Percentiles rank a stretch among this genome's conserved stretches.
Conservation (phyloP, 30 jellyfish, hydroid and myxozoan genomes). For the Clytia hemisphaerica region DNA sequence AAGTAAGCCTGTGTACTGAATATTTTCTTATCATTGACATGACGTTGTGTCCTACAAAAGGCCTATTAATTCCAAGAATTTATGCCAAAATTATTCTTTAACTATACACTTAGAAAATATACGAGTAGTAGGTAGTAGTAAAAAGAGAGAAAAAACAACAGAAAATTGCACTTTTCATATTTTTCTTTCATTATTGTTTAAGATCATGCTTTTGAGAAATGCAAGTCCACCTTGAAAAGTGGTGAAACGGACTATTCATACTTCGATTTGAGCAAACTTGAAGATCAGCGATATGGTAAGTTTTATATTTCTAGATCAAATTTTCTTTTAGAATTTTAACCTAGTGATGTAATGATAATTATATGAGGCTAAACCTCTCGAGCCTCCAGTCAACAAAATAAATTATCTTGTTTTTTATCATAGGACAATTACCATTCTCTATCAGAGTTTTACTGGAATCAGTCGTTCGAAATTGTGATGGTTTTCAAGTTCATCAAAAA, state of each 20-base stretch:
- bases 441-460: conserved; percentile 79
- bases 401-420: not conserved
- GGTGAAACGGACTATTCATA: conserved; percentile 31
- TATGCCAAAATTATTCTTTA: too few relatives aligned
- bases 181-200: not conserved
- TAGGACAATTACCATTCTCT: conserved; percentile 77
- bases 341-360: not conserved
- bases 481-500: conserved; percentile 63
- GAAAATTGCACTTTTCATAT: too few relatives aligned
- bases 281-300: conserved; percentile 67
- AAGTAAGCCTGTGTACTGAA: too few relatives aligned
- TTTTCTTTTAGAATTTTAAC: too few relatives aligned
- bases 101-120: too few relatives aligned
- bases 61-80: too few relatives aligned
- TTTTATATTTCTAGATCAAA: not conserved
- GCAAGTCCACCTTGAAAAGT: conserved; percentile 27
- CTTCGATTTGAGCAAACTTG: conserved; percentile 60
- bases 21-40: too few relatives aligned
- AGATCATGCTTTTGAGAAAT: conserved; percentile 42
- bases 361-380: not conserved
- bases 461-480: conserved; percentile 82
- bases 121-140: too few relatives aligned
- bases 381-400: not conserved
- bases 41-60: too few relatives aligned
- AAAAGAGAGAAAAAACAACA: too few relatives aligned